Evolutionary conservation across 1,140 invertebrate genomes (phyloP), one percentile per base, ranked within the genome.

Genomic region (Leucophenga varia): DNA sequence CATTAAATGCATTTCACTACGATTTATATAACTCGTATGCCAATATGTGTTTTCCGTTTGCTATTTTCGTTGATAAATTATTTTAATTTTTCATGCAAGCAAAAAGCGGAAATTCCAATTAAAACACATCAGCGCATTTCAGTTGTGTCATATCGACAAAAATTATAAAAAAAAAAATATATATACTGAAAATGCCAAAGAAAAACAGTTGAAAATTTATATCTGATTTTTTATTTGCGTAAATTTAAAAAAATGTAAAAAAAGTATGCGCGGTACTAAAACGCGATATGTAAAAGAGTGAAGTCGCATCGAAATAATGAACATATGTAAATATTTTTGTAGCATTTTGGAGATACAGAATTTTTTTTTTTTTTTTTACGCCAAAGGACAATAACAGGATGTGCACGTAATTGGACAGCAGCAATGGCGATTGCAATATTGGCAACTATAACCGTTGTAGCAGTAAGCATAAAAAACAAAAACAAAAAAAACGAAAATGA

Each of bases 31-130:
- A n/a, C n/a, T n/a, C n/a, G n/a, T n/a, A n/a, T n/a, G n/a, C n/a
- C n/a, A n/a, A n/a, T n/a, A n/a, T n/a, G n/a, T n/a, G n/a, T n/a
- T n/a, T n/a, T n/a, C n/a, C n/a, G n/a, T n/a, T n/a, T n/a, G n/a
- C n/a, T n/a, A n/a, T n/a, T n/a, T n/a, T n/a, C n/a, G n/a, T n/a
- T n/a, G n/a, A n/a, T n/a, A n/a, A 57, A 67, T 63, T 53, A 68
- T 65, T 65, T 65, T 63, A 63, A 67, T 59, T 63, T 67, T 55
- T 67, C 46, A 53, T 56, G 40, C 53, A 61, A 52, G 43, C 50
- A 56, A 56, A 20, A 48, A 49, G 59, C 63, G 63, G 63, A 67
- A 67, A 67, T 67, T 67, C 63, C 63, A 67, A 67, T 67, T 67
- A 67, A 67, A 67, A 67, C 56, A 63, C 63, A 67, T 67, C 63